These are phyloP conservation scores for Capromys pilorides DNA, from an alignment of 2,797 vertebrate genomes.

Conservation along the genomic window DNA sequence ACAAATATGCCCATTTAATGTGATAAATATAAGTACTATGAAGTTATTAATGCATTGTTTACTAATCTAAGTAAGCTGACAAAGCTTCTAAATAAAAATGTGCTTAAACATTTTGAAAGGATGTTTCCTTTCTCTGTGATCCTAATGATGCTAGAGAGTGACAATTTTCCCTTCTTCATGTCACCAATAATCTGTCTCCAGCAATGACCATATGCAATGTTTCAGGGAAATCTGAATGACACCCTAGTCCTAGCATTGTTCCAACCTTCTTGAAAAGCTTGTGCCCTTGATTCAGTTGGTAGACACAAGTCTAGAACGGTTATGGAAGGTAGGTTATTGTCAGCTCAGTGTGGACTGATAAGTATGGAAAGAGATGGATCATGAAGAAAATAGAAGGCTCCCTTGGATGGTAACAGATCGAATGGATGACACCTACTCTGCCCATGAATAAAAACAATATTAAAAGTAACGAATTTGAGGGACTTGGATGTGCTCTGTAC, in stretches of 20 bases:
- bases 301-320: not conserved
- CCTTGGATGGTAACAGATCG: not conserved
- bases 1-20: not conserved
- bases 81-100: conserved; percentile 12
- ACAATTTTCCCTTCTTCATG: not conserved
- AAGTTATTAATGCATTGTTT: not conserved
- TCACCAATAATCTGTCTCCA: conserved; percentile 2
- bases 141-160: not conserved
- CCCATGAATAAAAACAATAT: not conserved
- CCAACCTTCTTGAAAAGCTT: not conserved
- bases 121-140: not conserved
- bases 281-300: not conserved
- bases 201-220: not conserved
- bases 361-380: not conserved
- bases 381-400: not conserved
- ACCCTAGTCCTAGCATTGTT: not conserved
- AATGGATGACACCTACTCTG: not conserved
- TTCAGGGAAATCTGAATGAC: not conserved
- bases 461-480: not conserved
- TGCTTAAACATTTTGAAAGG: conserved; percentile 1
- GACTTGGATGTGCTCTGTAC: not conserved
- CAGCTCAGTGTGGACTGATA: not conserved
- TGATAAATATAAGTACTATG: conserved; percentile 1
- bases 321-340: not conserved
- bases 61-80: not conserved